phyloP scores from a whole-genome alignment of 2,888 invertebrate species.

The Xanthostigma xanthostigma region DNA sequence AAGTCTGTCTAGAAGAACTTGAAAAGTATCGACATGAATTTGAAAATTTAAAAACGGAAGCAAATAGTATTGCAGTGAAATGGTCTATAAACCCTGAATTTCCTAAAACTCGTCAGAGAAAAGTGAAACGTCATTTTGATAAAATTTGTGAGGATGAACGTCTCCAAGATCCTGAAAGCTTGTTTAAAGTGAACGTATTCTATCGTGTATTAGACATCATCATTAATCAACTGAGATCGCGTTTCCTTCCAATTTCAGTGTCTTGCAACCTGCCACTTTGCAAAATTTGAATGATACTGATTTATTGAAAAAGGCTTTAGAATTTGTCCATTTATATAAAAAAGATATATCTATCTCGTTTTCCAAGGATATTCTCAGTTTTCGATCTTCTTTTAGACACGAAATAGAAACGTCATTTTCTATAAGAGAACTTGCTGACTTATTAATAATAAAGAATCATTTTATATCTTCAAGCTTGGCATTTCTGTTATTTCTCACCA shows the following conservation, averaged over 20 bases:
- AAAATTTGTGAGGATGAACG: conserved; percentile 11
- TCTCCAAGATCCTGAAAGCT: conserved; percentile 8
- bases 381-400: not conserved
- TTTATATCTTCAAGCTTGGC: not conserved
- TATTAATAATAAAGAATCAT: conserved; percentile 2
- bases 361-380: not conserved
- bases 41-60: conserved; percentile 7
- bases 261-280: too few species aligned
- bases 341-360: not conserved
- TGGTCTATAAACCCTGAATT: conserved; percentile 8
- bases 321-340: too few species aligned
- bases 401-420: conserved; percentile 2
- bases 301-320: too few species aligned
- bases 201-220: conserved; percentile 11
- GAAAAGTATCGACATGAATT: conserved; percentile 8
- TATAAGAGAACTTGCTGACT: conserved; percentile 1
- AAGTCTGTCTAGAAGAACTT: conserved; percentile 5
- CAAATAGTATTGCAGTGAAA: conserved; percentile 8
- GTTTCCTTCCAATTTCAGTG: too few species aligned
- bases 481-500: not conserved
- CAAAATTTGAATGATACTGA: too few species aligned
- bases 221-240: conserved; percentile 12
- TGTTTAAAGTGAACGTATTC: conserved; percentile 9
- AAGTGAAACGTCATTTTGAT: conserved; percentile 11
- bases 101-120: conserved; percentile 9